Conservation (phyloP, 2,888 invertebrate species). For the Miltochrista miniata region DNA sequence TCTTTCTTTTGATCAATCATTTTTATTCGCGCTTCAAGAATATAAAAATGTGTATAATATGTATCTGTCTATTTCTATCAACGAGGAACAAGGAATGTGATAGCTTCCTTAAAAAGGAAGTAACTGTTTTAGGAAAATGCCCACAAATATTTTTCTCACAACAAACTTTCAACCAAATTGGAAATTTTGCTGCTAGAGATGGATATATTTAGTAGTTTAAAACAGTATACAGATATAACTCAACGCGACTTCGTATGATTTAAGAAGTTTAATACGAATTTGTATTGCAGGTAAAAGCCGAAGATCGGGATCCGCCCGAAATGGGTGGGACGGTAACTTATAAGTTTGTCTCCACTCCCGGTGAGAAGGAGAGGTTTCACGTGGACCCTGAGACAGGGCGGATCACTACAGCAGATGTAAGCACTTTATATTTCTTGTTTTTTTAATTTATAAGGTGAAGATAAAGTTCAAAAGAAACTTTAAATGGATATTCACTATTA, state of each 20-base stretch:
- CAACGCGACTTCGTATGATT: no score
- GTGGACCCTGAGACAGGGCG: slow-evolving; percentile 90
- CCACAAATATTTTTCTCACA: no score
- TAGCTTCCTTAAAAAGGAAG: slow-evolving; percentile 10
- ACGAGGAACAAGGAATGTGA: background rate
- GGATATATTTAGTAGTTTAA: no score
- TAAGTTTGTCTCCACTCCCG: slow-evolving; percentile 90
- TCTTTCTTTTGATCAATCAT: slow-evolving; percentile 40
- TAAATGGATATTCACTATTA: no score
- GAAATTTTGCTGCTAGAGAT: no score
- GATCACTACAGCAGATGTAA: slow-evolving; percentile 88
- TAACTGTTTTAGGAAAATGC: background rate
- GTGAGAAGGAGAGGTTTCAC: slow-evolving; percentile 89
- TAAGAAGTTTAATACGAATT: no score
- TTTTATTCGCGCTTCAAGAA: slow-evolving; percentile 26
- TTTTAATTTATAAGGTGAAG: background rate
- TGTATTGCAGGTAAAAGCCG: slow-evolving; percentile 80
- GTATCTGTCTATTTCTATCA: slow-evolving; percentile 12
- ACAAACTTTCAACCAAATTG: no score
- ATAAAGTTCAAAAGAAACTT: no score
- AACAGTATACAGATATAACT: no score
- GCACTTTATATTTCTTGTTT: slow-evolving; percentile 50
- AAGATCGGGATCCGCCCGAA: slow-evolving; percentile 88
- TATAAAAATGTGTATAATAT: slow-evolving; percentile 7
- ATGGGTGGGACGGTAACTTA: slow-evolving; percentile 92